Percentiles rank a stretch among this genome's conserved stretches.
Evolutionary conservation across 64 coral and sea anemone species (phyloP).

Genomic region (Montipora capricornis): DNA sequence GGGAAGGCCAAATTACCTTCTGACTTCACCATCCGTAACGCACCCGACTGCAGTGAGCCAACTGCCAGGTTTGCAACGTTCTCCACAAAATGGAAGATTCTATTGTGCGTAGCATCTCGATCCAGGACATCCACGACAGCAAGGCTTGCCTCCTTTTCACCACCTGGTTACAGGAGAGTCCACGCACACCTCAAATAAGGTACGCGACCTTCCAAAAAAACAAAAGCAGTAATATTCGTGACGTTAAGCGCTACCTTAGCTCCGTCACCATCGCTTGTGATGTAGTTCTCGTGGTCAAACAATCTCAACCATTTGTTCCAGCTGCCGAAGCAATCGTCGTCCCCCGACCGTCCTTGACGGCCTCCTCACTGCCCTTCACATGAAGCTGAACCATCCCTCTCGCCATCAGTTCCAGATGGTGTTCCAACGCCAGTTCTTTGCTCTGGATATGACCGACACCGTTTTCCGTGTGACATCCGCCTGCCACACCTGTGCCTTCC

Average conservation of each 20-base stretch:
- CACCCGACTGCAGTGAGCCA: too few relatives aligned
- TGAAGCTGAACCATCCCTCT: constrained; percentile 15
- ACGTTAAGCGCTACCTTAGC: background rate
- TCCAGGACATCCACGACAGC: too few relatives aligned
- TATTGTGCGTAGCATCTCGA: too few relatives aligned
- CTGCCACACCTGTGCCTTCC: constrained; percentile 26
- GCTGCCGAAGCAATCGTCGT: constrained; percentile 1
- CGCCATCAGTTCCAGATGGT: constrained; percentile 33
- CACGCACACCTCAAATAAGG: too few relatives aligned
- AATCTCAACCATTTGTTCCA: background rate
- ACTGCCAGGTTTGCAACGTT: too few relatives aligned
- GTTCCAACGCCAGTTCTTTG: constrained; percentile 41
- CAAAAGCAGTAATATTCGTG: background rate
- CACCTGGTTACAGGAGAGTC: too few relatives aligned
- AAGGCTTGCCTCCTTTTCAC: too few relatives aligned
- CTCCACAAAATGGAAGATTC: too few relatives aligned
- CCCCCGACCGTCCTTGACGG: constrained; percentile 5
- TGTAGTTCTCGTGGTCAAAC: background rate
- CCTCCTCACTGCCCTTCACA: constrained; percentile 27
- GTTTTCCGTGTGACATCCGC: constrained; percentile 2
- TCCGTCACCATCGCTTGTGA: background rate
- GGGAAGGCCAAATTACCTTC: too few relatives aligned
- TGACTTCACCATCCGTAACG: too few relatives aligned
- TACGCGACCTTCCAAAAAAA: too few relatives aligned
- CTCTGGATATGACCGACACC: constrained; percentile 31